Base-by-base conservation (phyloP, 2,797 vertebrate genomes). In the Characodon lateralis region DNA sequence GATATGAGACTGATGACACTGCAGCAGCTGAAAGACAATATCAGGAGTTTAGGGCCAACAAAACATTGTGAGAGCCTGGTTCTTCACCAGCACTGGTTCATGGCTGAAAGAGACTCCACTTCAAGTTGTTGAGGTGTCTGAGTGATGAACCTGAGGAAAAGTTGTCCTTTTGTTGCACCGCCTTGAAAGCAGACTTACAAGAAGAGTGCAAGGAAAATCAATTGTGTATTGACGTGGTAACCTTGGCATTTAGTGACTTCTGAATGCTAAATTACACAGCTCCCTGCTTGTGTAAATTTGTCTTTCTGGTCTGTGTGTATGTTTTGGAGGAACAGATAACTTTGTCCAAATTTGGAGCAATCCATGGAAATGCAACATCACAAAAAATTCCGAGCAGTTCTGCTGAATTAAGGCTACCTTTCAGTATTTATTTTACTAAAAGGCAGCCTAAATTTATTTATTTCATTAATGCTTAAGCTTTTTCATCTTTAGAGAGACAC, bases 191-290 rank as follows among this genome's bases (percentile, higher is more conserved):
- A 82, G 66, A 77, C 80, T 85, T 71, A 71, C 71, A 79, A 73
- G 46, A 75, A 78, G 70, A 74, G 75, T 28, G 72, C 39, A 50
- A 70, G 39, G 74, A 20, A 76, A 87, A 91, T 86, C 82, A 83
- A 82, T 83, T n/a, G 59, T 61, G 76, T 28, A 84, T 88, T 20
- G 43, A 87, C 72, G 77, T 28, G 75, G 79, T 84, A 87, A 89
- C 85, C 83, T 92, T 86, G 85, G 76, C 77, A 89, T 87, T 92
- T 88, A 88, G 79, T 78, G 81, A 86, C 85, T 81, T 80, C 65
- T 85, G 78, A 83, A 83, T 87, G 77, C 82, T 87, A 85, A 87
- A 88, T 65, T 69, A 72, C 48, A 31, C 50, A 1, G 14, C 39
- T 72, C 53, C 84, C 9, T 80, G 41, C 61, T 58, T 53, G 41